Conservation (phyloP, 1,140 invertebrate species). For the Parasteatoda tepidariorum region DNA sequence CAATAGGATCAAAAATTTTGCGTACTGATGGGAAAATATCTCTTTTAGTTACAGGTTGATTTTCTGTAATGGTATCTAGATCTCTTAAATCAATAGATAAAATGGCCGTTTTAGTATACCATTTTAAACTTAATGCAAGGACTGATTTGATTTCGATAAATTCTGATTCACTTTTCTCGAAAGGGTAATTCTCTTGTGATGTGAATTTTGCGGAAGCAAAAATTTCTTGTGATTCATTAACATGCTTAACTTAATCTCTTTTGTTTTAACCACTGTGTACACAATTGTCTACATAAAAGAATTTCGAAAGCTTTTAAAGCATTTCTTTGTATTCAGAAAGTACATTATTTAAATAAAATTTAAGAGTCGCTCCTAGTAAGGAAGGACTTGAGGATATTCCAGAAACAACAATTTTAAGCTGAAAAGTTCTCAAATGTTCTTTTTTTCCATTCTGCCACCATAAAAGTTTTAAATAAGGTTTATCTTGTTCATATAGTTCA, state of each 20-base stretch:
- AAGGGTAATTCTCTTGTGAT: not conserved
- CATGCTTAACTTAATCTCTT: not conserved
- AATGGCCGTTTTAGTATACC: not conserved
- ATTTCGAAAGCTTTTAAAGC: not conserved
- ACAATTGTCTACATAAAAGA: conserved; percentile 1
- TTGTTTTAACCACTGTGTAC: not conserved
- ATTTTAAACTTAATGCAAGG: not conserved
- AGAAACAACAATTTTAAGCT: not conserved
- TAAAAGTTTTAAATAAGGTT: not conserved
- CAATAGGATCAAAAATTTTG: conserved; percentile 44
- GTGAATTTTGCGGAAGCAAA: conserved; percentile 8
- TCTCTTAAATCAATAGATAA: not conserved
- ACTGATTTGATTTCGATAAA: too few relatives aligned
- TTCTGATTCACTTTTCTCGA: not conserved
- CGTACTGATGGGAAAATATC: not conserved
- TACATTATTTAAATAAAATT: not conserved
- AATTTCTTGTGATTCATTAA: not conserved
- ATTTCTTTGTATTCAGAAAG: too few relatives aligned
- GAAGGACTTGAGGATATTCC: not conserved
- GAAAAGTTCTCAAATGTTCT: not conserved
- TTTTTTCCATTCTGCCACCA: not conserved
- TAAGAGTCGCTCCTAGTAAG: not conserved
- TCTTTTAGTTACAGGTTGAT: not conserved
- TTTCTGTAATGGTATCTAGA: not conserved
- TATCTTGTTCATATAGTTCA: not conserved